Evolutionary conservation across 2,888 invertebrate species (phyloP).

Genomic region (Macropis europaea): DNA sequence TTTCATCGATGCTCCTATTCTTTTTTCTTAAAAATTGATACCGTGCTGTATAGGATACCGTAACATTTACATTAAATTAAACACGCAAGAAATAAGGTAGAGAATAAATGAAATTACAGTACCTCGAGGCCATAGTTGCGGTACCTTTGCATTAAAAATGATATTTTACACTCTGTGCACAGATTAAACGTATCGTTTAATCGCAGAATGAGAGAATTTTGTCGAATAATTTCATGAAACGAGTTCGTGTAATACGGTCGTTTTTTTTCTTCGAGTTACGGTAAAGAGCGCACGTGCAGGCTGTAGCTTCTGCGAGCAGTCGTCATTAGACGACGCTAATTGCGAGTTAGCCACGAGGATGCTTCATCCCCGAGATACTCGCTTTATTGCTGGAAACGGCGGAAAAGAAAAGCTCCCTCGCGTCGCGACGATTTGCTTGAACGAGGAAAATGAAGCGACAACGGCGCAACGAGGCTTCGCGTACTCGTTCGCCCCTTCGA

Average conservation of each 20-base stretch:
- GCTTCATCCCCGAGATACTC: slow-evolving; percentile 50
- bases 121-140: no score
- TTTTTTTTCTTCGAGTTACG: background rate
- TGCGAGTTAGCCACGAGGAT: slow-evolving; percentile 63
- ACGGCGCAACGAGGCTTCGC: background rate
- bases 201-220: no score
- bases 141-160: no score
- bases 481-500: background rate
- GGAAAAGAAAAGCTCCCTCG: background rate
- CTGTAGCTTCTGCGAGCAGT: slow-evolving; percentile 31
- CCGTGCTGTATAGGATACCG: no score
- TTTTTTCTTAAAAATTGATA: no score
- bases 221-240: no score
- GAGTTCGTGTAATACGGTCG: background rate
- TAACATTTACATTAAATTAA: no score
- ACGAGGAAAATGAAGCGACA: background rate
- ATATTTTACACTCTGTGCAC: no score
- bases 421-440: background rate
- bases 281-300: background rate
- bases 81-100: no score
- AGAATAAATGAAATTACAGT: no score
- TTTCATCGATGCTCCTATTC: no score
- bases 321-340: slow-evolving; percentile 66
- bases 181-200: no score
- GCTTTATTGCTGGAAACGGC: slow-evolving; percentile 32